Conservation (phyloP, 2,113 vertebrate species). For the Propithecus coquereli region DNA sequence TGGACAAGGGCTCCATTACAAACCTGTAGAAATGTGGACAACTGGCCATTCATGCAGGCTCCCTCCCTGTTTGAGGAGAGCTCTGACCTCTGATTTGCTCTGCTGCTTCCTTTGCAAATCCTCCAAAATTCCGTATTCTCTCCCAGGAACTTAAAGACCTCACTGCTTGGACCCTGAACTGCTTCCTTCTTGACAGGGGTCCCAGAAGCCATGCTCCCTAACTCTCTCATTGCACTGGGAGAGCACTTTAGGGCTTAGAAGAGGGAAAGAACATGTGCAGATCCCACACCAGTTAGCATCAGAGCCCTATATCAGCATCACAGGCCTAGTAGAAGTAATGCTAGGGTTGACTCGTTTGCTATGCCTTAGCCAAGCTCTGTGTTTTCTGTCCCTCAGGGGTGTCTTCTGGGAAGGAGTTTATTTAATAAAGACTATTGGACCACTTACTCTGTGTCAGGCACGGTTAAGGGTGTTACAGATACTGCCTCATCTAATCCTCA, state of each 20-base stretch:
- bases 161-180: neutral
- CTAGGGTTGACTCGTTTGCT: neutral
- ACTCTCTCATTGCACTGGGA: neutral
- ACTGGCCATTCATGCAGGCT: neutral
- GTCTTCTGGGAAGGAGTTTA: neutral
- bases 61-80: neutral
- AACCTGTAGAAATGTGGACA: neutral
- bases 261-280: neutral
- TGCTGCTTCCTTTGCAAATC: neutral
- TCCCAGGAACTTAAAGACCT: neutral
- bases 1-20: neutral
- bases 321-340: neutral
- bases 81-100: neutral
- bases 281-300: neutral
- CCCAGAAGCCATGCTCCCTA: neutral
- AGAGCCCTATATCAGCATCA: neutral
- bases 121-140: neutral
- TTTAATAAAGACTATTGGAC: neutral
- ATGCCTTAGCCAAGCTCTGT: neutral
- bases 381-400: neutral
- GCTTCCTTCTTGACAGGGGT: neutral
- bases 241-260: neutral
- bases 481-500: neutral
- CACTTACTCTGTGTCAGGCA: neutral
- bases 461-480: neutral